Percentiles rank a stretch among this genome's conserved stretches.
Conservation (phyloP, 2,888 invertebrate species). For the Anticlea derivata region DNA sequence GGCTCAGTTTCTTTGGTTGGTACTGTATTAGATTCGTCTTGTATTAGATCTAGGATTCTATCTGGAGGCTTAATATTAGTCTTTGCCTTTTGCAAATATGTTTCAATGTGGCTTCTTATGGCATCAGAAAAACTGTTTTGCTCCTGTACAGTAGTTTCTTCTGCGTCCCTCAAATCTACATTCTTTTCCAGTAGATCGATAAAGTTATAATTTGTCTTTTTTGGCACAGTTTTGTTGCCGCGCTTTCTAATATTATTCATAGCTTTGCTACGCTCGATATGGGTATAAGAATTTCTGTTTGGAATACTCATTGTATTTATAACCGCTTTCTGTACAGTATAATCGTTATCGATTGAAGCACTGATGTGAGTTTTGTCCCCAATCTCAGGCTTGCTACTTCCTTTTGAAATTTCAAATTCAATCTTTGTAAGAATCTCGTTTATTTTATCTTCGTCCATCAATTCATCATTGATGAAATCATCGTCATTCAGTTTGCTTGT, state of each 20-base stretch:
- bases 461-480: constrained; percentile 43
- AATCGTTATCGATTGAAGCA: constrained; percentile 1
- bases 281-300: neutral
- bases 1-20: constrained; percentile 6
- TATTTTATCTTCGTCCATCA: constrained; percentile 54
- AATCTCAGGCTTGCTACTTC: neutral
- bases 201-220: constrained; percentile 53
- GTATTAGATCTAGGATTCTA: constrained; percentile 37
- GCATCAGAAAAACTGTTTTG: constrained; percentile 55
- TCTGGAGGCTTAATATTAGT: constrained; percentile 28
- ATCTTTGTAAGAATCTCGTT: constrained; percentile 61
- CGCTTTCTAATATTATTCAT: constrained; percentile 9
- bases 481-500: constrained; percentile 21
- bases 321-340: neutral
- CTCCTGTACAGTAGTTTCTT: constrained; percentile 31
- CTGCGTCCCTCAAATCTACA: constrained; percentile 44
- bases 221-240: constrained; percentile 26
- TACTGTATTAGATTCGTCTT: constrained; percentile 16
- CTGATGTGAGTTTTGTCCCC: neutral
- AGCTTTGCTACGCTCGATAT: constrained; percentile 2
- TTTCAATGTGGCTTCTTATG: constrained; percentile 59
- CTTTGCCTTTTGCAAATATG: constrained; percentile 52
- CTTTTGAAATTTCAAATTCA: constrained; percentile 62
- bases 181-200: constrained; percentile 60
- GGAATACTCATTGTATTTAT: neutral